Conservation (phyloP, 2,797 vertebrate genomes). For the Cryptoblepharus egeriae region DNA sequence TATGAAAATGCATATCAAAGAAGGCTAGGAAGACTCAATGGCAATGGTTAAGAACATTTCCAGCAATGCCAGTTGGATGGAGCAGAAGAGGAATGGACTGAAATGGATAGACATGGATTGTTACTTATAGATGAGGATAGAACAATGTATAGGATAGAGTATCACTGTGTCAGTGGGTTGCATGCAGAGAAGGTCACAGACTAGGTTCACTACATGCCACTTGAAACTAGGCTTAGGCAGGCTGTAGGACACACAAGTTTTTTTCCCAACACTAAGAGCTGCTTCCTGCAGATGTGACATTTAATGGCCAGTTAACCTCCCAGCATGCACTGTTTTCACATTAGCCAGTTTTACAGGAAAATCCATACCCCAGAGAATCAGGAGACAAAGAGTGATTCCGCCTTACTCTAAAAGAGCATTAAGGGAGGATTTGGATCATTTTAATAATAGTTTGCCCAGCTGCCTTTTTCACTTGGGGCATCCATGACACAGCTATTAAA, state of each 20-base stretch:
- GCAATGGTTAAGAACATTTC: constrained; percentile 9
- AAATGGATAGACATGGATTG: constrained; percentile 43
- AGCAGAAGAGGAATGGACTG: constrained; percentile 18
- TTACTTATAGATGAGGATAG: constrained; percentile 38
- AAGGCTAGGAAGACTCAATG: constrained; percentile 53
- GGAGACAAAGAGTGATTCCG: neutral
- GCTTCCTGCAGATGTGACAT: constrained; percentile 56
- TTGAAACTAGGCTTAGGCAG: constrained; percentile 41
- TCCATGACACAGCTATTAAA: constrained; percentile 7
- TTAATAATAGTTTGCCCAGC: constrained; percentile 27
- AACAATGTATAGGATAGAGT: constrained; percentile 32
- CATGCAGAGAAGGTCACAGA: constrained; percentile 45
- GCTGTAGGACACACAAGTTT: neutral
- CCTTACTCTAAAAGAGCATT: constrained; percentile 19
- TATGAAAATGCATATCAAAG: constrained; percentile 53
- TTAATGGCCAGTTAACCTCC: constrained; percentile 58
- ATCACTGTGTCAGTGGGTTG: constrained; percentile 16
- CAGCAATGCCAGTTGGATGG: neutral
- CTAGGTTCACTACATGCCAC: constrained; percentile 50
- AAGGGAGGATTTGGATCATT: constrained; percentile 45
- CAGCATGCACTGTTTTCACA: constrained; percentile 37
- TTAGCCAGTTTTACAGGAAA: constrained; percentile 34
- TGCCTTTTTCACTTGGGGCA: constrained; percentile 38
- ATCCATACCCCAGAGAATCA: constrained; percentile 41
- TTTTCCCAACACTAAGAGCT: constrained; percentile 36